A percentile compares a stretch with the other conserved stretches of the same genome.
phyloP scores from a whole-genome alignment of 2,888 invertebrate species.

The Carpatolechia fugitivella region DNA sequence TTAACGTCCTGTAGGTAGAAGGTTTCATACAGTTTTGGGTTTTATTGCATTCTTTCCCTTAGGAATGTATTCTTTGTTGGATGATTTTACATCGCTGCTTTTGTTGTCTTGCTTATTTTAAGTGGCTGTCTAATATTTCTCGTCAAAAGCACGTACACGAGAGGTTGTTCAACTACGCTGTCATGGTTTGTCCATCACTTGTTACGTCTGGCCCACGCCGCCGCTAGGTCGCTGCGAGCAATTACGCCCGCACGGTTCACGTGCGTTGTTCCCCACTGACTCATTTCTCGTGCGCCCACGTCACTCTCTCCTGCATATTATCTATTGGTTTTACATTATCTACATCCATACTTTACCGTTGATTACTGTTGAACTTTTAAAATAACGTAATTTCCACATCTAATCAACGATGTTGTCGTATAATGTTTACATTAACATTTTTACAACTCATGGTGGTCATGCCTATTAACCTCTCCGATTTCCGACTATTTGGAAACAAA shows the following conservation, averaged over 20 bases:
- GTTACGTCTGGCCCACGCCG: neutral
- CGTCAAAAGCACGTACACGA: neutral
- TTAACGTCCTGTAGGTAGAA: neutral
- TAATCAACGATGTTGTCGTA: neutral
- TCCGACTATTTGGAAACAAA: neutral
- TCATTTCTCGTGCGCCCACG: constrained; percentile 5
- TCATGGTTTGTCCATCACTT: neutral
- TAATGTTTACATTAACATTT: constrained; percentile 2
- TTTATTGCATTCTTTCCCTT: neutral
- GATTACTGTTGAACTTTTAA: neutral
- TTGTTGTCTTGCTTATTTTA: neutral
- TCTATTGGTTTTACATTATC: neutral
- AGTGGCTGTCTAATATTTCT: neutral
- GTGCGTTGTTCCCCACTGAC: neutral
- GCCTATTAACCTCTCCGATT: constrained; percentile 3
- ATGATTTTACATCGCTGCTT: no score
- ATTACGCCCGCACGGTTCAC: constrained; percentile 4
- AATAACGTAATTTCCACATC: neutral
- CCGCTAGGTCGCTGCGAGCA: neutral
- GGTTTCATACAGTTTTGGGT: neutral
- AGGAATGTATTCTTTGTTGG: no score
- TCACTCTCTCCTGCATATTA: neutral
- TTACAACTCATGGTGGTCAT: neutral
- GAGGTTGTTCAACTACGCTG: neutral
- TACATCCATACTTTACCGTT: neutral